A percentile compares a stretch with the other conserved stretches of the same genome.
phyloP scores from a whole-genome alignment of 2,888 invertebrate species.

The Campoplex nolae region DNA sequence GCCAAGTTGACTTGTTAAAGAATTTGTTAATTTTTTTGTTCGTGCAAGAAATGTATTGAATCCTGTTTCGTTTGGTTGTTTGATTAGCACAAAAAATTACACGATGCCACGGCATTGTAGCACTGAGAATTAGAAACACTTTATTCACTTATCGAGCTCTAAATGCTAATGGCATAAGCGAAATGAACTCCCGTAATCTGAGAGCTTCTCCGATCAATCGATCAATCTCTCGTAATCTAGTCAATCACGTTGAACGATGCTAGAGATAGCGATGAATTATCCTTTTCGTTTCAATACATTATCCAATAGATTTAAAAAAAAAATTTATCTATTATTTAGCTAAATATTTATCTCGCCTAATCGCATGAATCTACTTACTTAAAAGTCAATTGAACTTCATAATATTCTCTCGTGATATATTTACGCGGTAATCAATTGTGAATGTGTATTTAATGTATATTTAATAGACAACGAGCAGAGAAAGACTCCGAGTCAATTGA shows the following conservation, averaged over 20 bases:
- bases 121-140: neutral
- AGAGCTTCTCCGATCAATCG: no score
- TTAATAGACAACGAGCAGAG: neutral
- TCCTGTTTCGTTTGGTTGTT: neutral
- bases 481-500: slow-evolving; percentile 8
- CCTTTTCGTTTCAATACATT: no score
- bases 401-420: neutral
- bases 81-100: neutral
- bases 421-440: no score
- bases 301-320: neutral
- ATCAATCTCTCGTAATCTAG: no score
- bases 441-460: neutral
- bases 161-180: neutral
- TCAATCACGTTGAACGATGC: no score
- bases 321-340: no score
- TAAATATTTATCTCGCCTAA: neutral
- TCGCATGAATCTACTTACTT: neutral
- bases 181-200: neutral
- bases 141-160: neutral
- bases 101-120: neutral
- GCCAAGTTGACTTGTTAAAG: neutral
- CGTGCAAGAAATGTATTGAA: neutral
- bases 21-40: neutral
- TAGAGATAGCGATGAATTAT: no score
- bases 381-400: neutral